Evolutionary conservation across 2,113 vertebrate species (phyloP), one percentile per base, ranked within the genome.

Genomic region (Callorhinus ursinus): DNA sequence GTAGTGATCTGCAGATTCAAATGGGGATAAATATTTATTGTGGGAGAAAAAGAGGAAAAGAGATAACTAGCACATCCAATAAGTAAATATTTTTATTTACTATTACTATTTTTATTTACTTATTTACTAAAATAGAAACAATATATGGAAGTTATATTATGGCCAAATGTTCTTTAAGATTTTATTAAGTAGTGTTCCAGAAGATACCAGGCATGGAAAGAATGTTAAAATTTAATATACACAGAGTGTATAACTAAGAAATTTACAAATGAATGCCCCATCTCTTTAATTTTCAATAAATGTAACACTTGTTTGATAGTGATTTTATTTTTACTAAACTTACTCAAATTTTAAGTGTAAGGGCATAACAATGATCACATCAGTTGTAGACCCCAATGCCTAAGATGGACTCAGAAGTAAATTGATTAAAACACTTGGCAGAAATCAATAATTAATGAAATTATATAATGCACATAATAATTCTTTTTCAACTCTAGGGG

Each of bases 321-420:
- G 13, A 79, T n/a, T 91, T 88, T 65, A 61, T 83, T 84, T 95
- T 84, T 42, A 71, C 39, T 65, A 72, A 93, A 93, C 8, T 10
- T 65, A 55, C 24, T 96, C n/a, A 87, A 93, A 63, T 84, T 90
- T 96, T 69, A 77, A 91, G 15, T 7, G 31, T 94, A 84, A 61
- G 2, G 0, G 0, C 2, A 53, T 26, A 85, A n/a, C 57, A 88
- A 12, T 82, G 6, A 83, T 93, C 16, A 86, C 7, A 59, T n/a
- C 18, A 90, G 16, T 49, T 39, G 1, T 11, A 83, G 51, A 77
- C 16, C 90, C 16, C 4, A 21, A 69, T 51, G 9, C 18, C 24
- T 69, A 71, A 36, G 26, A 42, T 86, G 9, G 11, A 59, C 59
- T 89, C 14, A 76, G 19, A 84, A 36, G 16, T 67, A 57, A 88